Base-by-base conservation (phyloP, 2,888 invertebrate species). In the Phasia obesa region DNA sequence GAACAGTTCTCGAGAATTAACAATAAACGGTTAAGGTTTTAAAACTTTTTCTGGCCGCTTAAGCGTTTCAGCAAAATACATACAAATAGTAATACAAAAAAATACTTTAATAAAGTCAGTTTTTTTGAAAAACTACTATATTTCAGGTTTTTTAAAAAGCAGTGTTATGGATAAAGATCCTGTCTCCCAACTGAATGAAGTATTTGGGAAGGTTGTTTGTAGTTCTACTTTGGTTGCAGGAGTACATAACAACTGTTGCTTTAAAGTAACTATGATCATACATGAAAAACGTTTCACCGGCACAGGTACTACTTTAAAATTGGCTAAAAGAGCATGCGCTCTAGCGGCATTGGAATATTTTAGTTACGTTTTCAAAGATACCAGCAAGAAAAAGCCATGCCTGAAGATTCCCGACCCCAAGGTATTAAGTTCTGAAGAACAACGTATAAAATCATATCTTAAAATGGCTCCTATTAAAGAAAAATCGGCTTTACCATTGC, bases 241-340 rank as follows among this genome's bases (percentile, higher is more conserved):
- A 0, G 69, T 42, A 2, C 82, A 82, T 21, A 82, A 82, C 9
- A 82, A 69, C 21, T 82, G 82, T 21, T 53, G 57, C 3, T 82
- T 82, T 51, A 27, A 78, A 59, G 70, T 82, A 0, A 44, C 42
- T 0, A 11, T 59, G 2, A 11, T 44, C 17, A 19, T 64, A 1
- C 42, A 74, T 38, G 57, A 49, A n/a, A 70, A 42, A 42, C 13
- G 7, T 0, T 77, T 55, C 59, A 25, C 31, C 3, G 31, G 38
- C 2, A 49, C 62, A 0, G 81, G 67, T 0, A 59, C 35, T 0
- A 73, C 73, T 11, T 57, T 49, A 23, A 21, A 25, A 4, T 1
- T 31, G 15, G 81, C 81, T 7, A 69, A 69, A 19, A 59, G 25
- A 4, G 42, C 57, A 9, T 67, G 67, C 4, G 71, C 75, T 0